A percentile compares a stretch with the other conserved stretches of the same genome.
These are phyloP conservation scores for Pongo abelii DNA, from an alignment of 2,113 vertebrate species.

Conservation along the genomic window DNA sequence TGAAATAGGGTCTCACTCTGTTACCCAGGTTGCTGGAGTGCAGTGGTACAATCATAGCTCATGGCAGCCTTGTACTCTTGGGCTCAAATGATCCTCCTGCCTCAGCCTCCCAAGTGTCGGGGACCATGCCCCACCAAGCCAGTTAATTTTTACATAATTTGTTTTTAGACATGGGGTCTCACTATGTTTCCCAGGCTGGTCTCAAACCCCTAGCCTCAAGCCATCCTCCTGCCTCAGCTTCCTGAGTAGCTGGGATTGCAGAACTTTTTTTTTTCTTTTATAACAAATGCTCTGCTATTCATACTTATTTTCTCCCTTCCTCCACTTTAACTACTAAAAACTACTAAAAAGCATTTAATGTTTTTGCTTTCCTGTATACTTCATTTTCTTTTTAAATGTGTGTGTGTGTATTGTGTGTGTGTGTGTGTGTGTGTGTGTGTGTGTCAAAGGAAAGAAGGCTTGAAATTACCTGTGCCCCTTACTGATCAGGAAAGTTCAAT, in stretches of 20 bases:
- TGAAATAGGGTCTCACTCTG: background rate
- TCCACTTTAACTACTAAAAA: background rate
- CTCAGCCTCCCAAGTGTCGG: background rate
- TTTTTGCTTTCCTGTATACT: background rate
- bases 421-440: background rate
- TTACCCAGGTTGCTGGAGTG: background rate
- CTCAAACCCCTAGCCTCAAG: no score
- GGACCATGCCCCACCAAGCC: no score
- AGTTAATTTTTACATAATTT: no score
- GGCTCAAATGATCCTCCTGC: background rate
- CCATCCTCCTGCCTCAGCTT: background rate
- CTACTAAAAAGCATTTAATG: background rate
- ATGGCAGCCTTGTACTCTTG: background rate
- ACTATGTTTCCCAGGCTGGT: no score
- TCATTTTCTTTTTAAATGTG: background rate
- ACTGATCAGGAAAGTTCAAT: background rate
- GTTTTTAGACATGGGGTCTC: no score
- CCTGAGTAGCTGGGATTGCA: background rate
- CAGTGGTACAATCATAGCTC: background rate
- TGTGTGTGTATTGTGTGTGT: background rate
- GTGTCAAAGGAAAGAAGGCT: background rate
- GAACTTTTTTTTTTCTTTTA: background rate
- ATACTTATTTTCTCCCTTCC: background rate
- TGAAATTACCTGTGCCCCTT: background rate
- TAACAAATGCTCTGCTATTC: background rate